Evolutionary conservation across 2,888 invertebrate species (phyloP).

Genomic region (Stramonita haemastoma): DNA sequence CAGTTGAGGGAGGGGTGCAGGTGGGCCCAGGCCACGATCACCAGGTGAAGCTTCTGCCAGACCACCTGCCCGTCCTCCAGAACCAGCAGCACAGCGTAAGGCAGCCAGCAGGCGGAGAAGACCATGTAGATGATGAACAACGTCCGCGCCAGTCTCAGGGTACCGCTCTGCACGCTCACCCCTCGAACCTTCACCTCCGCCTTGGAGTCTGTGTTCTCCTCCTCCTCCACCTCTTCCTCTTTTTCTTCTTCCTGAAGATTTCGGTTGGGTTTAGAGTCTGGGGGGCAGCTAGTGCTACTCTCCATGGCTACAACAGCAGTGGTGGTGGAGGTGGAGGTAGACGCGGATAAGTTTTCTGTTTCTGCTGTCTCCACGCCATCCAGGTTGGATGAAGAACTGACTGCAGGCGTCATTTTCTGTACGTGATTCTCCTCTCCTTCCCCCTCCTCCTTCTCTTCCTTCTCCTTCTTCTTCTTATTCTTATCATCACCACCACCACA

Average conservation of each 20-base stretch:
- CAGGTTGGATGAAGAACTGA: no score
- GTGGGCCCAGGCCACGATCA: slow-evolving; percentile 55
- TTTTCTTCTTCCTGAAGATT: background rate
- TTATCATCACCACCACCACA: no score
- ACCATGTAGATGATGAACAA: slow-evolving; percentile 56
- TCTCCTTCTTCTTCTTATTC: no score
- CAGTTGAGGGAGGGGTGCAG: slow-evolving; percentile 57
- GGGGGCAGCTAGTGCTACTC: background rate
- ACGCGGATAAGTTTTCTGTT: no score
- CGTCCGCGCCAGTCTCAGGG: slow-evolving; percentile 52
- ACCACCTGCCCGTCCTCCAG: slow-evolving; percentile 49
- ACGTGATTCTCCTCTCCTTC: no score
- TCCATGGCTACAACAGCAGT: background rate
- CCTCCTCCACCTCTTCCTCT: background rate
- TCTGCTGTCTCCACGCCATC: no score
- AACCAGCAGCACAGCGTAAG: slow-evolving; percentile 54
- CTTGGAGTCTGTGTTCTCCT: background rate
- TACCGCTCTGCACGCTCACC: background rate
- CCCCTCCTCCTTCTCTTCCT: no score
- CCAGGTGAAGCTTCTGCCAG: slow-evolving; percentile 51
- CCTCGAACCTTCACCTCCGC: background rate
- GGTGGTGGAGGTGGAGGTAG: background rate
- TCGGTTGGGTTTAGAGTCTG: background rate
- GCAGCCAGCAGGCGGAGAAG: slow-evolving; percentile 59
- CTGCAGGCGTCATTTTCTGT: no score